These are phyloP conservation scores for Propithecus coquereli DNA, from an alignment of 2,113 vertebrate genomes.

Conservation along the genomic window DNA sequence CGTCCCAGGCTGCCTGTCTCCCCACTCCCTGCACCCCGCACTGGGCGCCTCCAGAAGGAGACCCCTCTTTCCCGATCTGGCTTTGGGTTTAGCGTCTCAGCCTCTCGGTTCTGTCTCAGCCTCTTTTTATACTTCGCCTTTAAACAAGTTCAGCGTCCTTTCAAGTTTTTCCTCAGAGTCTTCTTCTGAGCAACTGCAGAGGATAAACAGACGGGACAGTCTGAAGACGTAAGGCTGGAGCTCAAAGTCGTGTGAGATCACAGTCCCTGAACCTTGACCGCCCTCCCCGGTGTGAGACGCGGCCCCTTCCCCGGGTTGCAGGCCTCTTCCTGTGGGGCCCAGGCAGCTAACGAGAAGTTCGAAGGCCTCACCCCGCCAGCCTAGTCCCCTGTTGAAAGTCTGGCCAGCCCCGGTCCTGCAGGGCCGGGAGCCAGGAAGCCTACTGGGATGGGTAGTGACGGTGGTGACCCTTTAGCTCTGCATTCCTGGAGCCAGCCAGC, in stretches of 20 bases:
- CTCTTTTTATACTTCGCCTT: not conserved
- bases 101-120: not conserved
- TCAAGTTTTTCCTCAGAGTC: not conserved
- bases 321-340: not conserved
- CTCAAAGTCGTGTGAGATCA: constrained; percentile 25
- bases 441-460: not conserved
- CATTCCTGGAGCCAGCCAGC: not conserved
- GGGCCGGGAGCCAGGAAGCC: not conserved
- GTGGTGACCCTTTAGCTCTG: not conserved
- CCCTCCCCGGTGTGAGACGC: not conserved
- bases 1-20: not conserved
- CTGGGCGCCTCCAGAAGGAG: not conserved
- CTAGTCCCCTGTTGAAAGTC: not conserved
- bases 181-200: not conserved
- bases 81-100: not conserved
- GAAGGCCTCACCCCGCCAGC: not conserved
- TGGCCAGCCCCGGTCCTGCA: not conserved
- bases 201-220: constrained; percentile 23
- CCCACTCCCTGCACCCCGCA: accelerated
- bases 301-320: not conserved
- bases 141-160: constrained; percentile 39
- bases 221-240: not conserved
- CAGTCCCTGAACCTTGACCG: not conserved
- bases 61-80: not conserved
- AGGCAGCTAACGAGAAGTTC: not conserved